These are phyloP conservation scores for Lucinisca nassula DNA, from an alignment of 2,888 invertebrate species.

Conservation along the genomic window DNA sequence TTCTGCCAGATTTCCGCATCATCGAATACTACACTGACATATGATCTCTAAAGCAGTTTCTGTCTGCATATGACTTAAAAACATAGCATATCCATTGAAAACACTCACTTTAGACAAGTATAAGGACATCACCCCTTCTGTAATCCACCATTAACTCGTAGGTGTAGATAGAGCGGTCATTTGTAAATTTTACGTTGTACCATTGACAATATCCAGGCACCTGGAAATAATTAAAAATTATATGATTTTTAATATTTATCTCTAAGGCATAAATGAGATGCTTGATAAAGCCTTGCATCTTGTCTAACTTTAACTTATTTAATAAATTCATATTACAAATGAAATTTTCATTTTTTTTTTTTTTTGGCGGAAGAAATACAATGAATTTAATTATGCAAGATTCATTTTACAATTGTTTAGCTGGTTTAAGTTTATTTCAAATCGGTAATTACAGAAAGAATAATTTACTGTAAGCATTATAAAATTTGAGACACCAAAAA, in stretches of 20 bases:
- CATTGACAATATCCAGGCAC: conserved; percentile 10
- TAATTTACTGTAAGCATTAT: too few species aligned
- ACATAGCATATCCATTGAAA: neutral
- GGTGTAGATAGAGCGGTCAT: conserved; percentile 10
- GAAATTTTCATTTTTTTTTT: too few species aligned
- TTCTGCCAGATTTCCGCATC: neutral
- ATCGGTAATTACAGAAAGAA: neutral
- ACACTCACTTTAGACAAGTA: conserved; percentile 1
- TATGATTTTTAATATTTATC: neutral
- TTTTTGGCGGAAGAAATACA: too few species aligned
- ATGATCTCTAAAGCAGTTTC: neutral
- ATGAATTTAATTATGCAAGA: too few species aligned
- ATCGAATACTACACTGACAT: neutral
- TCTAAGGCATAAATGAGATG: neutral
- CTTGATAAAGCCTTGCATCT: neutral
- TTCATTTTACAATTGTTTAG: too few species aligned
- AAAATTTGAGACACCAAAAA: too few species aligned
- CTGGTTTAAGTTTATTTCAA: too few species aligned
- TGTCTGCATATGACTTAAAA: neutral
- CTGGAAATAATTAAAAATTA: neutral
- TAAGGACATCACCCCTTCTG: conserved; percentile 1
- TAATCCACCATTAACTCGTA: neutral
- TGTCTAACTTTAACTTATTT: neutral
- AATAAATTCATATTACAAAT: neutral
- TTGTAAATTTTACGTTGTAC: conserved; percentile 11